Evolutionary conservation across 92 coral and sea anemone species (phyloP).

Genomic region (Epizoanthus illoricatus): DNA sequence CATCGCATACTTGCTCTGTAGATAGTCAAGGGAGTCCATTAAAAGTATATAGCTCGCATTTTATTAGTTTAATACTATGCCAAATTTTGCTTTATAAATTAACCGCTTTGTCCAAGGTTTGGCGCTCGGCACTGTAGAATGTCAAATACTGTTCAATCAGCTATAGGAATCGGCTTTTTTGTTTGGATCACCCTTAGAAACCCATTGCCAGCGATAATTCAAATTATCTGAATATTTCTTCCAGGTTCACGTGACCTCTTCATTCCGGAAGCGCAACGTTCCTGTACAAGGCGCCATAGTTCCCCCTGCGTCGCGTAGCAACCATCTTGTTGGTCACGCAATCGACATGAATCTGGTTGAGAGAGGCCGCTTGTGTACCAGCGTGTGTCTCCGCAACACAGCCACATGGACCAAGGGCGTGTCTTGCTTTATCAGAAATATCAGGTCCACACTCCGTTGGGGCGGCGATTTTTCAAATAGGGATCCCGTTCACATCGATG

Average conservation of each 20-base stretch:
- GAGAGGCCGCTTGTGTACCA: constrained; percentile 38
- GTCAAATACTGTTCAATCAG: too few species aligned
- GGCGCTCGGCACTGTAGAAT: too few species aligned
- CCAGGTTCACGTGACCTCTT: constrained; percentile 53
- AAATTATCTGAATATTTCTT: neutral
- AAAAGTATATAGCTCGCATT: too few species aligned
- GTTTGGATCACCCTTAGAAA: neutral
- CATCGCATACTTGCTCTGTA: too few species aligned
- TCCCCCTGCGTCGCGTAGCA: constrained; percentile 50
- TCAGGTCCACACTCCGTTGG: constrained; percentile 31
- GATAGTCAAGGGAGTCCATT: too few species aligned
- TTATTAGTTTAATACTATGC: too few species aligned
- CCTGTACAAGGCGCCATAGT: constrained; percentile 48
- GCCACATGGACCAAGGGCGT: constrained; percentile 1
- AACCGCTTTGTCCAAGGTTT: too few species aligned
- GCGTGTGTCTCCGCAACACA: constrained; percentile 40
- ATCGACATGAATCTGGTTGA: constrained; percentile 58
- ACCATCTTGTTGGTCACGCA: constrained; percentile 66
- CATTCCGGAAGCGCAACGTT: constrained; percentile 37
- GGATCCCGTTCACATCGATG: constrained; percentile 47
- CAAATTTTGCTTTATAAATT: too few species aligned
- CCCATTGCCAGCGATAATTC: neutral
- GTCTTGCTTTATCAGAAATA: constrained; percentile 24
- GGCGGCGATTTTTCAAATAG: constrained; percentile 32
- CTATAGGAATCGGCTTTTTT: too few species aligned